Evolutionary conservation across 2,888 invertebrate species (phyloP), one percentile per base, ranked within the genome.

Genomic region (Mongoloraphidia duomilia): DNA sequence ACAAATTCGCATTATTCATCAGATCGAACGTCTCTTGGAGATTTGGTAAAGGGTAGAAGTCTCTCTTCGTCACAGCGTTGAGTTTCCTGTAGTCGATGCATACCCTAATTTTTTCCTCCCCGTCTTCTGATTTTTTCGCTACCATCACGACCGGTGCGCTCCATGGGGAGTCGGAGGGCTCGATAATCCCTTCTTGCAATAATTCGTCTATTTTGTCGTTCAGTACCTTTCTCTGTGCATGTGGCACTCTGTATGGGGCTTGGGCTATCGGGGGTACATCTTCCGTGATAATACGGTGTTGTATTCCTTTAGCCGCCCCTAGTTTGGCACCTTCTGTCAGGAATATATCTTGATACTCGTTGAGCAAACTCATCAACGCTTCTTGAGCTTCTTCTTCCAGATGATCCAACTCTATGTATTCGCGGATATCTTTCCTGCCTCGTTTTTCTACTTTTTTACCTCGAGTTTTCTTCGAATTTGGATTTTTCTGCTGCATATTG

Each of bases 81-180:
- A 64, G 40, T 13, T 48, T 50, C 2, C 61, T 49, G 44, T 54
- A 63, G 41, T 62, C 62, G 3, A 58, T 56, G 38, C 56, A 51
- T 9, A 62, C 52, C 39, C 61, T 37, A 38, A 47, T 56, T 46
- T 55, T 54, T 1, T 38, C 33, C 13, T 45, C 52, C 2, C 53
- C 53, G n/a, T 54, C 52, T 11, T 53, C 54, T 11, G 59, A 55
- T 48, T 61, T 62, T 53, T 65, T 67, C 14, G 54, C 54, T 2
- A 63, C 63, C 1, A 67, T 41, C 4, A 65, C 61, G 5, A 64
- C 55, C 0, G 63, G 65, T 2, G 60, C 55, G 6, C 59, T 54
- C 61, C 61, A 68, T 0, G 64, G 63, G 13, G 58, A 59, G 4
- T 48, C 52, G 2, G 60, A 61, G 5, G 54, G 57, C 46, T 54